phyloP scores from a whole-genome alignment of 2,797 vertebrate species.

The Catharus ustulatus region DNA sequence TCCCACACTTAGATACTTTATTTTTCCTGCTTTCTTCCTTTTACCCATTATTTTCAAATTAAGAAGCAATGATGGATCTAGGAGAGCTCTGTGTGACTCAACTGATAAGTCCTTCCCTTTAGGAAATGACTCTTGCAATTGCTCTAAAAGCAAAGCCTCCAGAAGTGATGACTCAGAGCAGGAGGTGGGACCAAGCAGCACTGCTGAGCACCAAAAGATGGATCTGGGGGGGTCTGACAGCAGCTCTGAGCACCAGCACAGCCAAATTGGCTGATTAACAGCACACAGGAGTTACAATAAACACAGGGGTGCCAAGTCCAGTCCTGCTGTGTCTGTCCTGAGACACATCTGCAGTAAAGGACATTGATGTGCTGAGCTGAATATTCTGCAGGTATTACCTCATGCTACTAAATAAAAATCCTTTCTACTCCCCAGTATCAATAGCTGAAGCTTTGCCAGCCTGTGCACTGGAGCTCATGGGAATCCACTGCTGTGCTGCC shows the following conservation, averaged over 20 bases:
- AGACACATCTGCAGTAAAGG: not conserved
- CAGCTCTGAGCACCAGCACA: not conserved
- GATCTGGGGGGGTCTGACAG: not conserved
- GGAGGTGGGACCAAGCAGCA: not conserved
- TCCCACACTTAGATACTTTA: not conserved
- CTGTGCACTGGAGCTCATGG: not conserved
- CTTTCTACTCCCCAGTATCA: not conserved
- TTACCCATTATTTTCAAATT: not conserved
- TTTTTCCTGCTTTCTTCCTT: not conserved
- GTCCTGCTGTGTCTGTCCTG: not conserved
- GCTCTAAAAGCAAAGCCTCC: not conserved
- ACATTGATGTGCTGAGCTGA: not conserved
- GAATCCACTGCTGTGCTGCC: slow-evolving; percentile 9
- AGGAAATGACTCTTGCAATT: not conserved
- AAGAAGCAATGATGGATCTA: not conserved
- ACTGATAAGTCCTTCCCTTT: not conserved
- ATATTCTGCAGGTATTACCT: not conserved
- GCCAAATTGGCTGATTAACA: not conserved
- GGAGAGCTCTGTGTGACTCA: not conserved
- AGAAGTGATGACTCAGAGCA: not conserved
- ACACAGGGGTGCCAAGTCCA: not conserved
- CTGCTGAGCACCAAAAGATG: not conserved
- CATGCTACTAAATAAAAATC: not conserved
- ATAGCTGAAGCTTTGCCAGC: not conserved
- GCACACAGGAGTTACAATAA: not conserved